These are phyloP conservation scores for Phyllotreta striolata DNA, from an alignment of 2,888 invertebrate genomes.

Conservation along the genomic window DNA sequence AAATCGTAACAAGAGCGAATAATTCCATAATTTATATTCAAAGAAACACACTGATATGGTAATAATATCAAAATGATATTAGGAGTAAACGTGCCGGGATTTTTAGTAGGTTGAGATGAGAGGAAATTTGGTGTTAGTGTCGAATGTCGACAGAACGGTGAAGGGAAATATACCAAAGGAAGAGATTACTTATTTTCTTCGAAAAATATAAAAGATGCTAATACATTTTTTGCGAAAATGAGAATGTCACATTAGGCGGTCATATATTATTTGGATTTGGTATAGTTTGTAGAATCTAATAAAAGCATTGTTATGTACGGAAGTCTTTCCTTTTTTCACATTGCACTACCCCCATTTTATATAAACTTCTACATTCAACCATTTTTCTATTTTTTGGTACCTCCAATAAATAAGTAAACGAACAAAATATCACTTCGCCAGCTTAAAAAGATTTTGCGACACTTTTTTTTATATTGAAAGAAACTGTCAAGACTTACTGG, in stretches of 20 bases:
- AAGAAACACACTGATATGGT: slow-evolving; percentile 55
- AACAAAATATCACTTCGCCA: too few relatives aligned
- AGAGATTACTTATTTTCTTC: slow-evolving; percentile 24
- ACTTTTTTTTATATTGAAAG: not conserved
- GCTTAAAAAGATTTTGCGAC: too few relatives aligned
- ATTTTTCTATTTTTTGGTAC: too few relatives aligned
- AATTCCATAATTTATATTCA: slow-evolving; percentile 59
- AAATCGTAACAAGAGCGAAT: slow-evolving; percentile 49
- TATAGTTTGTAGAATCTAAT: too few relatives aligned
- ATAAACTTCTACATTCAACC: too few relatives aligned
- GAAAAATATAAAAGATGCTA: slow-evolving; percentile 6
- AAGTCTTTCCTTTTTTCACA: too few relatives aligned
- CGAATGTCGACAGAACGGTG: slow-evolving; percentile 34
- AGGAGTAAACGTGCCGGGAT: slow-evolving; percentile 54
- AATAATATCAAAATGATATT: slow-evolving; percentile 60
- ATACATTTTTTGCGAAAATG: not conserved
- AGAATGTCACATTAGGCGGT: too few relatives aligned
- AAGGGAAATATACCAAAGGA: slow-evolving; percentile 51
- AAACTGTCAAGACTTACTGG: slow-evolving; percentile 58
- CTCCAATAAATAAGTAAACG: too few relatives aligned
- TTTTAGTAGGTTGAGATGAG: slow-evolving; percentile 32
- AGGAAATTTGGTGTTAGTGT: slow-evolving; percentile 22
- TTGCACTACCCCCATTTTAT: too few relatives aligned
- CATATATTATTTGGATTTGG: too few relatives aligned
- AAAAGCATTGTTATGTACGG: too few relatives aligned